Conservation (phyloP, 2,888 invertebrate genomes). For the Xanthia togata region DNA sequence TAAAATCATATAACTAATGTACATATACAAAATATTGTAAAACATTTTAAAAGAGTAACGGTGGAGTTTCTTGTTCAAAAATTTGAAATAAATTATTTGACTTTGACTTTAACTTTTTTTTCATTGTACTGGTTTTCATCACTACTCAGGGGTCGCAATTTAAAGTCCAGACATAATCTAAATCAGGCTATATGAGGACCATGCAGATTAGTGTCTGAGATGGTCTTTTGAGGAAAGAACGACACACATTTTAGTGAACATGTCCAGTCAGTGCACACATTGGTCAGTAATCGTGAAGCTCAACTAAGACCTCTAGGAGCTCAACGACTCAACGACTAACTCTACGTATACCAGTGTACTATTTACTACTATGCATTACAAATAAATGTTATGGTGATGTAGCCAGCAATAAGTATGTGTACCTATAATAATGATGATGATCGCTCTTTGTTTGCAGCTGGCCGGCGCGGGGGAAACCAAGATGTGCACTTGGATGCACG, state of each 20-base stretch:
- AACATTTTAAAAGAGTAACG: too few species aligned
- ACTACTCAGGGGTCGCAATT: background rate
- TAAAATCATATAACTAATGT: too few species aligned
- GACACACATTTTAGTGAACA: background rate
- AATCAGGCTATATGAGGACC: background rate
- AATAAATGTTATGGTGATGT: background rate
- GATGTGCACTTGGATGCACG: conserved; percentile 95
- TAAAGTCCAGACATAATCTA: background rate
- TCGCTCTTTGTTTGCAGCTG: conserved; percentile 73
- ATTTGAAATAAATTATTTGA: too few species aligned
- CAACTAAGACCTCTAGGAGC: background rate
- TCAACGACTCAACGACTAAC: background rate
- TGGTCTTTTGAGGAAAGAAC: background rate
- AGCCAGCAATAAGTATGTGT: background rate
- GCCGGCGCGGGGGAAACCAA: conserved; percentile 85
- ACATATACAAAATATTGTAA: too few species aligned
- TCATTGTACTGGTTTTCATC: background rate
- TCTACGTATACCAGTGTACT: background rate
- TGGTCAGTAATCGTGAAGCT: background rate
- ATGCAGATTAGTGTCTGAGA: background rate
- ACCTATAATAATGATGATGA: background rate
- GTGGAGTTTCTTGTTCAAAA: too few species aligned
- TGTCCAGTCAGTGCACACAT: background rate
- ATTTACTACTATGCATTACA: too few species aligned
- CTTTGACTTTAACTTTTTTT: too few species aligned